phyloP scores from a whole-genome alignment of 2,113 vertebrate genomes.

The Oryzias woworae region DNA sequence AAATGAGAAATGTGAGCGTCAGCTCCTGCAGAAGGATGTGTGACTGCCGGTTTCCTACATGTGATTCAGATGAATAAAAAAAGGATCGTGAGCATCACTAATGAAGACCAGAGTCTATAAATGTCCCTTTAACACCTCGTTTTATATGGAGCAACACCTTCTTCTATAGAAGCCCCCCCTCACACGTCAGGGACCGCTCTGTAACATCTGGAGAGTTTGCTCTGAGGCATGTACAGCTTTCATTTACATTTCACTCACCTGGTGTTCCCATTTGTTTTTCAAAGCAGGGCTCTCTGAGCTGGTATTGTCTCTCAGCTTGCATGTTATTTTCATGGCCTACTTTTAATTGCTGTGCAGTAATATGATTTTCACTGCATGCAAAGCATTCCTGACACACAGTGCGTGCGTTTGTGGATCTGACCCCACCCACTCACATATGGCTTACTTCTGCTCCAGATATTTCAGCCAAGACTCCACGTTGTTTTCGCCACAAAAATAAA shows the following conservation, averaged over 20 bases:
- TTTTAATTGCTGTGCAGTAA: slow-evolving; percentile 3
- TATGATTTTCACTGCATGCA: neutral
- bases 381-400: slow-evolving; percentile 29
- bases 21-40: too few relatives aligned
- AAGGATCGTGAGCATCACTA: too few relatives aligned
- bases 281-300: slow-evolving; percentile 43
- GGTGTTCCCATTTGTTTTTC: slow-evolving; percentile 24
- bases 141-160: too few relatives aligned
- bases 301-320: slow-evolving; percentile 21
- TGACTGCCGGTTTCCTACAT: too few relatives aligned
- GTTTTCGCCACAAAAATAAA: slow-evolving; percentile 13
- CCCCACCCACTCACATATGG: slow-evolving; percentile 55
- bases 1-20: too few relatives aligned
- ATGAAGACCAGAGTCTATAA: slow-evolving; percentile 2
- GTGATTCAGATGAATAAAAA: too few relatives aligned
- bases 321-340: neutral
- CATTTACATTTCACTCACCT: slow-evolving; percentile 43
- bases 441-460: slow-evolving; percentile 47
- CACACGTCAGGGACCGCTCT: slow-evolving; percentile 11
- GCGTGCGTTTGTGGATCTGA: slow-evolving; percentile 18
- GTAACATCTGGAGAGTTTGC: slow-evolving; percentile 49
- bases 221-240: slow-evolving; percentile 31
- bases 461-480: slow-evolving; percentile 30
- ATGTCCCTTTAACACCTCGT: slow-evolving; percentile 25
- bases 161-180: slow-evolving; percentile 10